phyloP scores from a whole-genome alignment of 2,888 invertebrate species.

The Mycalesis mineus region DNA sequence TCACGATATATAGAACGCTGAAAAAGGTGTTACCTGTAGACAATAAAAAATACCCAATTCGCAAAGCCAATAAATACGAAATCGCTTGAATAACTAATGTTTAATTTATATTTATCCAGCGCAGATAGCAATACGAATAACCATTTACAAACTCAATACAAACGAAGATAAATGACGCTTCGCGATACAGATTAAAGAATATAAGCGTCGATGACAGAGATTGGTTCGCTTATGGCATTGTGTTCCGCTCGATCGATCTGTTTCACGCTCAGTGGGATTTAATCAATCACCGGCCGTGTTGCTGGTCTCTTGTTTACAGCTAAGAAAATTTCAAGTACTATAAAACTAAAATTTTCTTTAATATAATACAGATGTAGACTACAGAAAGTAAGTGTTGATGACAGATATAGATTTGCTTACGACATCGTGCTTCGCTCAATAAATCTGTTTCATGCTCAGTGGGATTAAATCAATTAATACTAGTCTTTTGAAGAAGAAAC shows the following conservation, averaged over 20 bases:
- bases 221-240: conserved; percentile 14
- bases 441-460: too few relatives aligned
- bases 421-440: too few relatives aligned
- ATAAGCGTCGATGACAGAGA: conserved; percentile 11
- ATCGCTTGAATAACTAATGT: neutral
- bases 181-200: conserved; percentile 12
- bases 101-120: neutral
- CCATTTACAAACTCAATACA: neutral
- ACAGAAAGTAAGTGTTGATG: too few relatives aligned
- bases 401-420: too few relatives aligned
- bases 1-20: too few relatives aligned
- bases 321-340: neutral
- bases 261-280: neutral
- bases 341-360: too few relatives aligned
- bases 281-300: conserved; percentile 1
- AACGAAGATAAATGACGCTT: conserved; percentile 13
- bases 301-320: neutral
- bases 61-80: neutral
- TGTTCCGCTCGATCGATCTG: neutral
- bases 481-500: too few relatives aligned
- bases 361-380: too few relatives aligned
- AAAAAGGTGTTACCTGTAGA: too few relatives aligned
- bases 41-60: too few relatives aligned
- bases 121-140: neutral
- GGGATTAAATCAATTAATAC: too few relatives aligned